Evolutionary conservation across 2,888 invertebrate species (phyloP), one percentile per base, ranked within the genome.

Genomic region (Leptothorax acervorum): DNA sequence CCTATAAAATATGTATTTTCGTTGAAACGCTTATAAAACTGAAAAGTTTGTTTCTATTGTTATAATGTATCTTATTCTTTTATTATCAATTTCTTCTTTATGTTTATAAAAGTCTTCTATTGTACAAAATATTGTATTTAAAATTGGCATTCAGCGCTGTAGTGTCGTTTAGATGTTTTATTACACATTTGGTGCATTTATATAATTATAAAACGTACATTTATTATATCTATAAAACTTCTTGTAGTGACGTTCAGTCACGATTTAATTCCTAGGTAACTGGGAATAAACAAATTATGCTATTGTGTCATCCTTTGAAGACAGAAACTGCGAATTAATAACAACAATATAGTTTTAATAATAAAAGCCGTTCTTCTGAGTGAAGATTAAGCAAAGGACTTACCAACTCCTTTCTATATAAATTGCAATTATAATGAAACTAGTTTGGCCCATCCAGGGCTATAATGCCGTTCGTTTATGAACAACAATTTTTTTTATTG

Each of bases 401-500:
- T n/a, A n/a, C 8, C 60, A 62, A 62, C 4, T 62, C 1, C n/a
- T 62, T 62, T 1, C 8, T 60, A 18, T 31, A 35, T 35, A 35
- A 62, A 62, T 35, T 39, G 2, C 11, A n/a, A 42, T 65, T 65
- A 42, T 23, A 65, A 39, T 11, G 2, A n/a, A 63, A 63, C 2
- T 39, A 65, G 0, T 65, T 42, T 65, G 3, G 39, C 0, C 12
- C 5, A 28, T 28, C 2, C 31, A 9, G 3, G 18, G 12, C 3
- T 60, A 18, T 42, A 65, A n/a, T 12, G n/a, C n/a, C 4, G 6
- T 65, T 15, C 12, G 12, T 18, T 63, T n/a, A 63, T 2, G 2
- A 8, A 23, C 23, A 23, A 23, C 0, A 60, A 9, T 39, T 18
- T 62, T 62, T 5, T 62, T 96, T 97, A 91, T 35, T 35, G 35